Evolutionary conservation across 2,888 invertebrate genomes (phyloP), one percentile per base, ranked within the genome.

Genomic region (Hemistola chrysoprasaria): DNA sequence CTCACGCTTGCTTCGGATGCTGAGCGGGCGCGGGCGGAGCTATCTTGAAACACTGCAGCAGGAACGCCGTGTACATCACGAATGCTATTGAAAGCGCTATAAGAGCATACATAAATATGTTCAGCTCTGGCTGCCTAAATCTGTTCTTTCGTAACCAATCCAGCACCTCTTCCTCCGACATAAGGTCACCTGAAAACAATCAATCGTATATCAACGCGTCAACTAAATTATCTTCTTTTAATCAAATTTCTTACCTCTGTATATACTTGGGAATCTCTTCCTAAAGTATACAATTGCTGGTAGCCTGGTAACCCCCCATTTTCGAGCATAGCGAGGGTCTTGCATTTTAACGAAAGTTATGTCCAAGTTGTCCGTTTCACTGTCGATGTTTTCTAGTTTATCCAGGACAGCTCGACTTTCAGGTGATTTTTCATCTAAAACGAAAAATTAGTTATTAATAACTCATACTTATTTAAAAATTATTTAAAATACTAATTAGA

Each of bases 271-370:
- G 82, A 97, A 97, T 65, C 97, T 91, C 73, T 95, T 93, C 32
- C 97, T 91, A 81, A 97, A 97, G 78, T 97, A 97, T 1, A 97
- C 97, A 55, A 97, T 93, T 1, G 97, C 95, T 6, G 97, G 97
- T 47, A 97, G 84, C 72, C 96, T 95, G 0, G 95, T 96, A 8
- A 97, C 97, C 10, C 97, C 97, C 95, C 97, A 97, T 82, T 97
- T 97, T 36, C 96, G 92, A 7, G 97, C 97, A 72, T 97, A 97
- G 24, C 97, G 91, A 0, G 95, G 92, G 75, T 97, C 97, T 40
- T 95, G 93, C 94, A 98, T 97, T 83, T 97, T 97, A 0, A 97
- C 97, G 74, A 98, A 97, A 1, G 97, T 96, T 51, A 98, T 97
- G 67, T 97, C 97, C 67, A 98, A 90, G 77, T 96, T 96, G 71